Base-by-base conservation (phyloP, 1,140 invertebrate species). In the Drosophila ananassae region DNA sequence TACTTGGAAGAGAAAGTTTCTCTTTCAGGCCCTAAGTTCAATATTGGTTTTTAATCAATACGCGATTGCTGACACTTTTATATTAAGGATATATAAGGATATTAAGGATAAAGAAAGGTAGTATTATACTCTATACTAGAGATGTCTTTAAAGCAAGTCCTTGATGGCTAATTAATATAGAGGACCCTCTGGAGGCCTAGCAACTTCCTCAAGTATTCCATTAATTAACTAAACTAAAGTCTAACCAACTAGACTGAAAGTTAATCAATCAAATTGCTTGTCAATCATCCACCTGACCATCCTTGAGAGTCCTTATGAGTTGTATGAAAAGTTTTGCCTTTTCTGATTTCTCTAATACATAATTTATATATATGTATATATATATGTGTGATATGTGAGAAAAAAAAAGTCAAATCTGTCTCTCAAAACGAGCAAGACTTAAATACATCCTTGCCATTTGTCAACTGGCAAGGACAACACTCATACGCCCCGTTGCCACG, bases 361-460 rank as follows among this genome's bases (percentile, higher is more conserved):
- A 50, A 32, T 17, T 2, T 41, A 13, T 41, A 17, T n/a, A 22
- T 6, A 21, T 2, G 2, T 2, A n/a, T n/a, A n/a, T 56, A 30
- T 25, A 50, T 53, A 55, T 22, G 25, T 5, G 7, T 12, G 13
- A 46, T 32, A 21, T 2, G 2, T 2, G 3, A 41, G 4, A 13
- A 4, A 28, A 25, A 25, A 51, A 24, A 51, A 59, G 46, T 51
- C 32, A 69, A 64, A 69, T 69, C 41, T 55, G 51, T 72, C 54
- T 64, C 9, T 2, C 28, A 50, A 44, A n/a, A 21, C 48, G n/a
- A 41, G 21, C 17, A 17, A 17, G 17, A 17, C 50, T 64, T 59
- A 67, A 76, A 66, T 48, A 76, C 55, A 56, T 4, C 50, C 55
- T 25, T 55, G 52, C 62, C 68, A 76, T 76, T 69, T 76, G 73